Percentiles rank a stretch among this genome's conserved stretches.
phyloP scores from a whole-genome alignment of 2,888 invertebrate species.

The Agonopterix arenella region DNA sequence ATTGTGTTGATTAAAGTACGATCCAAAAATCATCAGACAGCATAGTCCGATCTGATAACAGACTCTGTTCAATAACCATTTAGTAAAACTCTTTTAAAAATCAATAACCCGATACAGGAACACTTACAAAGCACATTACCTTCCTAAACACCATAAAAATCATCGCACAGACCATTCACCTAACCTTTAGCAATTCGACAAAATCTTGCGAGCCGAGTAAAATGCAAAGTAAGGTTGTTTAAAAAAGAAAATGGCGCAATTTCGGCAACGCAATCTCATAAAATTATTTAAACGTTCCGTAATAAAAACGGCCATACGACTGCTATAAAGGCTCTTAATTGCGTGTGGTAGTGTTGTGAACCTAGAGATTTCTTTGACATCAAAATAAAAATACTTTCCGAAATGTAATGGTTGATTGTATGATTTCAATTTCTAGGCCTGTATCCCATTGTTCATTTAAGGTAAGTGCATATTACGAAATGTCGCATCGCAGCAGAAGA shows the following conservation, averaged over 20 bases:
- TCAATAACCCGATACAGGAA: no score
- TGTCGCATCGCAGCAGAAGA: no score
- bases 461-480: no score
- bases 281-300: slow-evolving; percentile 68
- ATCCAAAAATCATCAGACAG: no score
- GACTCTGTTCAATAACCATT: no score
- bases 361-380: slow-evolving; percentile 19
- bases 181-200: slow-evolving; percentile 14
- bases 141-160: slow-evolving; percentile 6
- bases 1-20: no score
- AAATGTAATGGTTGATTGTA: no score
- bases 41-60: no score
- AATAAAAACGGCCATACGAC: slow-evolving; percentile 63
- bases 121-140: no score
- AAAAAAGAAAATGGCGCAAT: slow-evolving; percentile 61
- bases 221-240: slow-evolving; percentile 47
- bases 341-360: slow-evolving; percentile 29
- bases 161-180: slow-evolving; percentile 1
- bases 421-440: no score
- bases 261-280: slow-evolving; percentile 63
- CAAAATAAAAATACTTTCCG: not conserved
- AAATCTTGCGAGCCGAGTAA: slow-evolving; percentile 28
- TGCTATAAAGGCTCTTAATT: slow-evolving; percentile 61
- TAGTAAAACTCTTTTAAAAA: no score
- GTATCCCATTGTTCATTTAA: no score